Base-by-base conservation (phyloP, 2,888 invertebrate genomes). In the Acleris laterana region DNA sequence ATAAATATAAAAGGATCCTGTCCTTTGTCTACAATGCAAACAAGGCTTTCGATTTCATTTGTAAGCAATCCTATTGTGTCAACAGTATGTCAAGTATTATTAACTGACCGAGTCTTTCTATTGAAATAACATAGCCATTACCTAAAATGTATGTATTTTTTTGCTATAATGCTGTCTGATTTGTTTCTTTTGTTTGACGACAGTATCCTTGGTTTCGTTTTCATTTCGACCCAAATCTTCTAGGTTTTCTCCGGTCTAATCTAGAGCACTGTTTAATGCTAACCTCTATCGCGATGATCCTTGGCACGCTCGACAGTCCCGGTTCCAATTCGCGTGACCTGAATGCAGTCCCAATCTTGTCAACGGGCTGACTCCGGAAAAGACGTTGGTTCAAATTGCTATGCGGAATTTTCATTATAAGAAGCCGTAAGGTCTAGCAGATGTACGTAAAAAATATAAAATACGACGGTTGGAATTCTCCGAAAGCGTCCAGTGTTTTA, bases 301-400 rank as follows among this genome's bases (percentile, higher is more conserved):
- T 66, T 66, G 66, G 66, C 66, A 62, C 66, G 55, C 65, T 65
- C 55, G 42, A 20, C 62, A 66, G 60, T 51, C 52, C 62, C 62
- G 38, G 56, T 62, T 51, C 51, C 62, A 57, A 66, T 66, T 59
- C 62, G 50, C 38, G 66, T 66, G 66, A 66, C 66, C 66, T 62
- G 57, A 66, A 57, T 66, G 61, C 38, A 57, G 57, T 22, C 51
- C 61, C 44, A 57, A 66, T 51, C 50, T 44, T 60, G 56, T 66
- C 61, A 56, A 57, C 61, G 11, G 28, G 19, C 44, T 49, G 13
- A 22, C 22, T 22, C 22, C 38, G 53, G 53, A 22, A 53, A 55
- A 55, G 62, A 38, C 13, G 19, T 22, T 22, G 9, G 44, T 9
- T n/a, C 6, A 42, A 28, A 52, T 22, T 59, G 19, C 28, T 28